Evolutionary conservation across 2,888 invertebrate species (phyloP).

Genomic region (Epsilonema sp.): DNA sequence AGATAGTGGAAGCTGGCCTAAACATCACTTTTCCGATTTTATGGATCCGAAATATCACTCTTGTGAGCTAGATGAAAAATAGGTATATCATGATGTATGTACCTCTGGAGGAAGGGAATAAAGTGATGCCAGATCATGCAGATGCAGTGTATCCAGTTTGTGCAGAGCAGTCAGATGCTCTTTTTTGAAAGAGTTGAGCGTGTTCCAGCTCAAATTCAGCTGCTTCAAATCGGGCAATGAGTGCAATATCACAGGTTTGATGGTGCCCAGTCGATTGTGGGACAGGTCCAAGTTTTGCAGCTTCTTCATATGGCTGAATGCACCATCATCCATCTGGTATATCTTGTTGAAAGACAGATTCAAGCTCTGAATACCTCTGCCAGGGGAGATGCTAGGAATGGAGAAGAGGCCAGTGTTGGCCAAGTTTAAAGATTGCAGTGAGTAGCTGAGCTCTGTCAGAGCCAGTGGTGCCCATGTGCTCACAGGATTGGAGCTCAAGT

Average conservation of each 20-base stretch:
- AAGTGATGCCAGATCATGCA: slow-evolving; percentile 7
- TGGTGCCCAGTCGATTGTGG: slow-evolving; percentile 17
- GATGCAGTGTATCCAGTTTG: slow-evolving; percentile 7
- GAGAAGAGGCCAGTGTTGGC: slow-evolving; percentile 24
- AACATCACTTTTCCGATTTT: no score
- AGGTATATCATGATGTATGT: no score
- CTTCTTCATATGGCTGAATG: slow-evolving; percentile 14
- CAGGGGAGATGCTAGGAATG: slow-evolving; percentile 18
- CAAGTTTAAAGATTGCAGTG: slow-evolving; percentile 18
- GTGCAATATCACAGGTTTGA: slow-evolving; percentile 14
- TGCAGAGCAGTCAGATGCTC: slow-evolving; percentile 11
- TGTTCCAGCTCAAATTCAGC: slow-evolving; percentile 22
- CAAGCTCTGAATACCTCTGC: slow-evolving; percentile 14
- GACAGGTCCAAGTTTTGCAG: slow-evolving; percentile 15
- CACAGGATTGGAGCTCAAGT: slow-evolving; percentile 23
- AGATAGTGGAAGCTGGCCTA: not conserved
- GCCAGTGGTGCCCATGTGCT: slow-evolving; percentile 25
- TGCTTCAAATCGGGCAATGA: slow-evolving; percentile 16
- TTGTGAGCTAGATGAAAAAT: no score
- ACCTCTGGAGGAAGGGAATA: not conserved
- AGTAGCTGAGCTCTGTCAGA: slow-evolving; percentile 19
- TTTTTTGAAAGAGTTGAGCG: slow-evolving; percentile 13
- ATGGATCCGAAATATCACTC: no score
- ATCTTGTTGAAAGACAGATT: slow-evolving; percentile 20
- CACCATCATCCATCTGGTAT: slow-evolving; percentile 18